Evolutionary conservation across 2,888 invertebrate species (phyloP).

Genomic region (Bhutanitis thaidina): DNA sequence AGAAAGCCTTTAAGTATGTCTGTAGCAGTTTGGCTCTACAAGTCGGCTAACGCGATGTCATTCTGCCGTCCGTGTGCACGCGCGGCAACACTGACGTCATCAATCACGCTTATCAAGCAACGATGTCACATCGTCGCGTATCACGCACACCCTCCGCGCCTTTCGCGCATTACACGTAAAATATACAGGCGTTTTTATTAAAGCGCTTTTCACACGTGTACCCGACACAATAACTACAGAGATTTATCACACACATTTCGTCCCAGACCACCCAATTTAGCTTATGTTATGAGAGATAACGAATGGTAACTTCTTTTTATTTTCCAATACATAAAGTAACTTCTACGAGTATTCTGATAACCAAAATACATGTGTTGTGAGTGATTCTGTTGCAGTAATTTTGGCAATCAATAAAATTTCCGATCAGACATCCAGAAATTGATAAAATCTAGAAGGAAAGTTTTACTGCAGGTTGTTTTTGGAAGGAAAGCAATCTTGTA

Average conservation of each 20-base stretch:
- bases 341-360: background rate
- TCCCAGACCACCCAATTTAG: slow-evolving; percentile 17
- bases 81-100: slow-evolving; percentile 55
- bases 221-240: slow-evolving; percentile 19
- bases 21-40: slow-evolving; percentile 26
- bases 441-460: too few species aligned
- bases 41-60: slow-evolving; percentile 26
- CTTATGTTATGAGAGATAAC: slow-evolving; percentile 16
- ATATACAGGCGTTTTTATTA: slow-evolving; percentile 20
- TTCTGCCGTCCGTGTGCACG: slow-evolving; percentile 24
- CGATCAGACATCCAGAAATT: too few species aligned
- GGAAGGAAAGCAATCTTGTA: too few species aligned
- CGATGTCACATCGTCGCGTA: slow-evolving; percentile 33
- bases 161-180: slow-evolving; percentile 6
- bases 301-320: slow-evolving; percentile 16
- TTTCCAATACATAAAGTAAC: slow-evolving; percentile 10
- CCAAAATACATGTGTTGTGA: background rate
- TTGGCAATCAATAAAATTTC: too few species aligned
- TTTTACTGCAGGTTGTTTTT: too few species aligned
- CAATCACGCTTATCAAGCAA: slow-evolving; percentile 67
- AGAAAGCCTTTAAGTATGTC: slow-evolving; percentile 2
- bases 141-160: slow-evolving; percentile 10
- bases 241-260: slow-evolving; percentile 18
- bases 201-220: slow-evolving; percentile 19
- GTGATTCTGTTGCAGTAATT: too few species aligned